Percentiles rank a stretch among this genome's conserved stretches.
phyloP scores from a whole-genome alignment of 2,113 vertebrate genomes.

The Gnathonemus echidnorhynchus region DNA sequence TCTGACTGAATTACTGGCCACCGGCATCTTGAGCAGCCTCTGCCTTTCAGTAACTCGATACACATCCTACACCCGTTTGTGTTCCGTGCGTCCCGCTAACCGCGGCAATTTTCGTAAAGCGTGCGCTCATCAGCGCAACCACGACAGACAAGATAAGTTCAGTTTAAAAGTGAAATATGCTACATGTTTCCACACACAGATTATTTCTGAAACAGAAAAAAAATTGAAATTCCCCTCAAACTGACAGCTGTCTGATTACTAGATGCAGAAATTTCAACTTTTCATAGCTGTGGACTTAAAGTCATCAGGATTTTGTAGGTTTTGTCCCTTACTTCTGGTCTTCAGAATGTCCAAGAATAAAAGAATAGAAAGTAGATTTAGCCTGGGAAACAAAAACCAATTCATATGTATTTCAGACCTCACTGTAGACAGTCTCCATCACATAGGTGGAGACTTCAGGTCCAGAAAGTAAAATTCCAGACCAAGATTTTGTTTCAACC shows the following conservation, averaged over 20 bases:
- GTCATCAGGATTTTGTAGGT: neutral
- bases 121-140: neutral
- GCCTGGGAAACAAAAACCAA: neutral
- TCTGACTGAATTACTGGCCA: conserved; percentile 6
- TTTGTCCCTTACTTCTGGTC: neutral
- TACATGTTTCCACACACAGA: neutral
- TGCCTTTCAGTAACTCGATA: neutral
- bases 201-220: neutral
- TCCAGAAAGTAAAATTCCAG: neutral
- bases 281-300: neutral
- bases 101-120: neutral
- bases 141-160: neutral
- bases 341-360: neutral
- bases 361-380: neutral
- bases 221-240: neutral
- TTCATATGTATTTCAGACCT: neutral
- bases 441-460: neutral
- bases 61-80: neutral
- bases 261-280: neutral
- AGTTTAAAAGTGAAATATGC: neutral
- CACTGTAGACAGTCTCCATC: neutral
- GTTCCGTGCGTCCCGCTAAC: neutral
- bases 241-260: neutral
- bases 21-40: neutral
- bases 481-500: too few species aligned